Conservation (phyloP, 2,113 vertebrate genomes). For the Thamnaconus septentrionalis region DNA sequence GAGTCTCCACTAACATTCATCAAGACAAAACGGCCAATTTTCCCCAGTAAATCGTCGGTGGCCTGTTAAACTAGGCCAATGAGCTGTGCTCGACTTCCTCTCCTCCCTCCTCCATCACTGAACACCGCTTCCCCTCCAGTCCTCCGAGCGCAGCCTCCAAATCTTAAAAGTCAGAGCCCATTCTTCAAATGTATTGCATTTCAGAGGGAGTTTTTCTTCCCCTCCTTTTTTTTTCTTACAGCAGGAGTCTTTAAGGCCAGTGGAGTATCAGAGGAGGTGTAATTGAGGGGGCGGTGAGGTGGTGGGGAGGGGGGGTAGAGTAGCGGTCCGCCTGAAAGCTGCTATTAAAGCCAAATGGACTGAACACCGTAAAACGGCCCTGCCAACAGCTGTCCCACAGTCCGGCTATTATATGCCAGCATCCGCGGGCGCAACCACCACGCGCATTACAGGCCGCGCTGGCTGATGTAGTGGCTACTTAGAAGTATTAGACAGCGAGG, state of each 20-base stretch:
- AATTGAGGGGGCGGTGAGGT: conserved; percentile 77
- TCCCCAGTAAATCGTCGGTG: conserved; percentile 42
- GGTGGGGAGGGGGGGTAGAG: conserved; percentile 50
- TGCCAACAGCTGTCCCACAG: conserved; percentile 76
- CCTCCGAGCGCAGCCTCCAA: conserved; percentile 50
- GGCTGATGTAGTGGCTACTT: conserved; percentile 48
- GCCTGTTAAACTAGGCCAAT: conserved; percentile 55
- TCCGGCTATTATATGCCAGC: conserved; percentile 63
- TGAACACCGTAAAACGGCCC: conserved; percentile 72
- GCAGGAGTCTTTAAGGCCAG: conserved; percentile 68
- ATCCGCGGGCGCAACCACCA: conserved; percentile 28
- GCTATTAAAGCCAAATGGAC: conserved; percentile 79
- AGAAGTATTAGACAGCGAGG: conserved; percentile 48
- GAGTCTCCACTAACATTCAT: conserved; percentile 44
- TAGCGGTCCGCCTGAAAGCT: conserved; percentile 73
- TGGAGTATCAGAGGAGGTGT: conserved; percentile 76
- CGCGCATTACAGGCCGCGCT: conserved; percentile 28
- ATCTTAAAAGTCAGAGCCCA: conserved; percentile 69
- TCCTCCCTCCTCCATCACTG: conserved; percentile 39
- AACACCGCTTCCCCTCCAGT: conserved; percentile 41
- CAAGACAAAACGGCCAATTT: conserved; percentile 51
- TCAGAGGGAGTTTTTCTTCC: conserved; percentile 48
- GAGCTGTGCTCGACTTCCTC: conserved; percentile 35
- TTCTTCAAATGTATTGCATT: conserved; percentile 76
- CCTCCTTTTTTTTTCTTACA: conserved; percentile 46